Percentiles rank a stretch among this genome's conserved stretches.
These are phyloP conservation scores for Antigone vipio DNA, from an alignment of 2,113 vertebrate genomes.

Conservation along the genomic window DNA sequence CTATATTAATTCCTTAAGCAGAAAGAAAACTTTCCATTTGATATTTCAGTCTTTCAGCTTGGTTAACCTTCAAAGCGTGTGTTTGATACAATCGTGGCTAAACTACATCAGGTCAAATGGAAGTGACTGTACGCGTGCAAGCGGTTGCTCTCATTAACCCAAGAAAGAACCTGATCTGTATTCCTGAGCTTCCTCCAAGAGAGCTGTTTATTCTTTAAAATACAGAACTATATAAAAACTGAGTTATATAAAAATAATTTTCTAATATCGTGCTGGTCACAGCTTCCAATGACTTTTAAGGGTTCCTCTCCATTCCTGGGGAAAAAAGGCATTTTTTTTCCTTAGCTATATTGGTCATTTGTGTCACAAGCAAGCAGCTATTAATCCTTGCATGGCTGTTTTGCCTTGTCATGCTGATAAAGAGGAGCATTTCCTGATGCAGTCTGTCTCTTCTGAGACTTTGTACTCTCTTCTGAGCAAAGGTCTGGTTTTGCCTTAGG, in stretches of 20 bases:
- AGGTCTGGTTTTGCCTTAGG: neutral
- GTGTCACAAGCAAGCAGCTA: neutral
- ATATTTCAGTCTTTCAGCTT: neutral
- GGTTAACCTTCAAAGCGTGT: neutral
- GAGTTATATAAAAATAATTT: neutral
- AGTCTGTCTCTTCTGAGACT: neutral
- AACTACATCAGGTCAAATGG: neutral
- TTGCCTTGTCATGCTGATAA: neutral
- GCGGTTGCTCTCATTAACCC: neutral
- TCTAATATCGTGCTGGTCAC: rapidly evolving
- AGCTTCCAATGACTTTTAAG: neutral
- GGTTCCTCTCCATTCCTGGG: neutral
- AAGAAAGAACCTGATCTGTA: neutral
- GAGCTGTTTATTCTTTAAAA: neutral
- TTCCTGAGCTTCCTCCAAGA: neutral
- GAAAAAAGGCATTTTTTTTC: neutral
- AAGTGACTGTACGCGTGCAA: neutral
- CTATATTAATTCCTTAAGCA: neutral
- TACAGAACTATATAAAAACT: neutral
- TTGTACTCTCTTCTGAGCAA: neutral
- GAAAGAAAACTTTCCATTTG: neutral
- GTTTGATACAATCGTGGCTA: neutral
- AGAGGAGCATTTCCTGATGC: neutral
- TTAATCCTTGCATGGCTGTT: neutral
- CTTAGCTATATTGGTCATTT: neutral